Conservation (phyloP, 2,113 vertebrate genomes). For the Mobula hypostoma region DNA sequence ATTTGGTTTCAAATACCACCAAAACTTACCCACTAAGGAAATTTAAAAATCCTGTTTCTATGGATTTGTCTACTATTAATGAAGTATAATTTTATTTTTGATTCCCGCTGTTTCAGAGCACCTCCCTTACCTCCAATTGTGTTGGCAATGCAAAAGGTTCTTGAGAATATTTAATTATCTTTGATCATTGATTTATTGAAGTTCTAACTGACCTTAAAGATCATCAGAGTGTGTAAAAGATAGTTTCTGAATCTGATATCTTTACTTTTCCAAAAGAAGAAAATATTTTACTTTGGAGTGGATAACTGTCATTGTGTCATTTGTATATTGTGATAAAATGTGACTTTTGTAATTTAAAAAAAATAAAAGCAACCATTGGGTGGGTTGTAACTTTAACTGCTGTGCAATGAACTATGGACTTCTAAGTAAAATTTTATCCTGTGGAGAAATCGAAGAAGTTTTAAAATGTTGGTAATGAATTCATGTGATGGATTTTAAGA, state of each 20-base stretch:
- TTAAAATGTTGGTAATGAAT: not conserved
- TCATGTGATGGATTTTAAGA: not conserved
- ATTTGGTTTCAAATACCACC: not conserved
- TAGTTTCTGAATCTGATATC: not conserved
- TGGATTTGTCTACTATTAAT: constrained; percentile 23
- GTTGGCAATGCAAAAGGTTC: not conserved
- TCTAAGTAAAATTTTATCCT: not conserved
- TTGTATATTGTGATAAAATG: constrained; percentile 4
- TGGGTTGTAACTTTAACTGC: not conserved
- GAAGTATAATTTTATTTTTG: not conserved
- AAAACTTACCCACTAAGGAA: not conserved
- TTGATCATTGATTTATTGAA: not conserved
- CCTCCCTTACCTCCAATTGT: not conserved
- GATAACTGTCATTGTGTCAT: not conserved
- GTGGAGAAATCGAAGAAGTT: not conserved
- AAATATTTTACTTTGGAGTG: not conserved
- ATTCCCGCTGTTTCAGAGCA: not conserved
- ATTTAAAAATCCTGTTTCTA: not conserved
- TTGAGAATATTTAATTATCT: not conserved
- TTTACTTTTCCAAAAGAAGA: not conserved
- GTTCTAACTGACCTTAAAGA: not conserved
- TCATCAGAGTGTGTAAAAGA: not conserved
- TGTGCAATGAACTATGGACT: not conserved
- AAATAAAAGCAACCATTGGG: constrained; percentile 21
- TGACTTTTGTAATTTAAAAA: constrained; percentile 3